Conservation (phyloP, 2,797 vertebrate genomes). For the Macropodus opercularis region DNA sequence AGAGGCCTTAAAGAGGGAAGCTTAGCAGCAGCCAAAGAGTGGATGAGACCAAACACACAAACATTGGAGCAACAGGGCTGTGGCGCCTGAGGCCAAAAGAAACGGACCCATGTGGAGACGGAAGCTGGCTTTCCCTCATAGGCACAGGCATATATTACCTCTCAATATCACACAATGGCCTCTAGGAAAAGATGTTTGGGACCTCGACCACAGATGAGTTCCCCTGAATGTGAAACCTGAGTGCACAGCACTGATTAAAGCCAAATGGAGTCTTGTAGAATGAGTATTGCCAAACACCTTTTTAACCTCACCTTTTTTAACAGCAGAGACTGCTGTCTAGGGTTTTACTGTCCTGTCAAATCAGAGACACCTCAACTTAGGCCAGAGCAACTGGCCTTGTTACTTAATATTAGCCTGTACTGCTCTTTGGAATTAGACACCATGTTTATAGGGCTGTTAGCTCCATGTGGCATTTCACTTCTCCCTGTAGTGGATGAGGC, state of each 20-base stretch:
- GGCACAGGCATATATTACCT: slow-evolving; percentile 49
- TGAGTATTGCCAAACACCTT: slow-evolving; percentile 28
- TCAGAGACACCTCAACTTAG: slow-evolving; percentile 21
- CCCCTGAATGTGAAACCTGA: slow-evolving; percentile 50
- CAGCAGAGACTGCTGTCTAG: slow-evolving; percentile 31
- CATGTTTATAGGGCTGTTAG: slow-evolving; percentile 62
- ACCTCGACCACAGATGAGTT: slow-evolving; percentile 24
- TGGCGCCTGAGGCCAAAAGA: slow-evolving; percentile 60
- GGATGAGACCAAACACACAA: slow-evolving; percentile 61
- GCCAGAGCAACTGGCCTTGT: slow-evolving; percentile 18
- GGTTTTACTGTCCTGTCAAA: slow-evolving; percentile 29
- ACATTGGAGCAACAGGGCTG: slow-evolving; percentile 37
- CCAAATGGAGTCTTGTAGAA: slow-evolving; percentile 35
- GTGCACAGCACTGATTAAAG: slow-evolving; percentile 24
- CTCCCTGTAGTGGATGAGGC: slow-evolving; percentile 42
- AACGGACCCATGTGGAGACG: slow-evolving; percentile 61
- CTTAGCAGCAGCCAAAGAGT: slow-evolving; percentile 36
- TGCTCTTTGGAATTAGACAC: slow-evolving; percentile 49
- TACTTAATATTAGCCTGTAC: slow-evolving; percentile 37
- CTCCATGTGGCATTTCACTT: slow-evolving; percentile 65
- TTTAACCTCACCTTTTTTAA: no score
- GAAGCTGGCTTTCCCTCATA: slow-evolving; percentile 46
- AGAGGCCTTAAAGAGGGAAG: slow-evolving; percentile 63
- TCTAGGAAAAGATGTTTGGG: slow-evolving; percentile 59
- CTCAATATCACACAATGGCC: slow-evolving; percentile 42